Percentiles rank a stretch among this genome's conserved stretches.
Evolutionary conservation across 2,888 invertebrate species (phyloP).

Genomic region (Diarsia brunnea): DNA sequence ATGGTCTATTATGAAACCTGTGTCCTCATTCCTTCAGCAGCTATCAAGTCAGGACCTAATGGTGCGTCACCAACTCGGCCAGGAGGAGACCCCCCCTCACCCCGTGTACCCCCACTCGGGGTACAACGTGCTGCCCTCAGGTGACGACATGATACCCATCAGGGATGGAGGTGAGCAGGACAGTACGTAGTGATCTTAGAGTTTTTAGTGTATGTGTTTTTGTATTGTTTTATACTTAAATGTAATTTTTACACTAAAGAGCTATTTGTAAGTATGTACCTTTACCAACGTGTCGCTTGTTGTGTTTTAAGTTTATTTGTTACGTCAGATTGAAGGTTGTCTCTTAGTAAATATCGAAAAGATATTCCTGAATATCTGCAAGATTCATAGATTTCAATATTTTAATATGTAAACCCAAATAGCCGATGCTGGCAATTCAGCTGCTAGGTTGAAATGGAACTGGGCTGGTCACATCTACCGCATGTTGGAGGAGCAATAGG

Average conservation of each 20-base stretch:
- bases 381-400: too few relatives aligned
- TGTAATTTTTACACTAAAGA: not conserved
- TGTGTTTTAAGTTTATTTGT: too few relatives aligned
- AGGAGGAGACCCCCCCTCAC: constrained; percentile 87
- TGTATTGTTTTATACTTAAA: not conserved
- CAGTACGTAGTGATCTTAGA: constrained; percentile 51
- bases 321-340: too few relatives aligned
- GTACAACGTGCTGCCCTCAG: constrained; percentile 79
- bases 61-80: constrained; percentile 80
- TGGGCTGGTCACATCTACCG: too few relatives aligned
- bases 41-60: constrained; percentile 75
- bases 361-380: too few relatives aligned
- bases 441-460: too few relatives aligned
- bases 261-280: not conserved
- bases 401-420: too few relatives aligned
- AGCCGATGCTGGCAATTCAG: too few relatives aligned
- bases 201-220: not conserved
- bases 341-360: too few relatives aligned
- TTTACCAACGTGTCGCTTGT: too few relatives aligned
- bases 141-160: constrained; percentile 87
- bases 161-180: constrained; percentile 84
- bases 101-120: constrained; percentile 84
- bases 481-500: too few relatives aligned
- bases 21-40: constrained; percentile 45
- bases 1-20: not conserved